These are phyloP conservation scores for Porites australiensis DNA, from an alignment of 64 coral and sea anemone species.

Conservation along the genomic window DNA sequence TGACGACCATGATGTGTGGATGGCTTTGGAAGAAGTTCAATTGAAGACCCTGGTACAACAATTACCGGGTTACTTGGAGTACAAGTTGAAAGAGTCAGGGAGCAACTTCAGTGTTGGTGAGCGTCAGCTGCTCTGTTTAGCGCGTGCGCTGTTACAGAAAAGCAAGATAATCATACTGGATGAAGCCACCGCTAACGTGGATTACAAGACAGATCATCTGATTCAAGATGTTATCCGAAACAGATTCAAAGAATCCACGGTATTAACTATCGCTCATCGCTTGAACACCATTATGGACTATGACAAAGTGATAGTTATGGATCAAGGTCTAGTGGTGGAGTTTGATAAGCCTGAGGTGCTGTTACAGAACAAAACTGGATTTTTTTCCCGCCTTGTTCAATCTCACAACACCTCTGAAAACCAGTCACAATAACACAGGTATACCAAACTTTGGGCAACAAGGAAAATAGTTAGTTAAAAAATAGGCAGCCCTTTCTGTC, in stretches of 20 bases:
- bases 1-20: slow-evolving; percentile 38
- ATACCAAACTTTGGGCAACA: too few relatives aligned
- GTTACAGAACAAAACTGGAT: slow-evolving; percentile 31
- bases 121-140: slow-evolving; percentile 59
- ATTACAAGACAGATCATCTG: slow-evolving; percentile 55
- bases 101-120: slow-evolving; percentile 62
- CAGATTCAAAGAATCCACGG: slow-evolving; percentile 52
- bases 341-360: slow-evolving; percentile 50
- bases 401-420: not conserved
- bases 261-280: slow-evolving; percentile 76
- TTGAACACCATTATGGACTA: slow-evolving; percentile 75
- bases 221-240: slow-evolving; percentile 56
- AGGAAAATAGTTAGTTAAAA: too few relatives aligned
- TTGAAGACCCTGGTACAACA: slow-evolving; percentile 47
- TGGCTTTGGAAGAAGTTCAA: slow-evolving; percentile 65
- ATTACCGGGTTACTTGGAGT: slow-evolving; percentile 45
- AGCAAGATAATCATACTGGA: slow-evolving; percentile 65
- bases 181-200: slow-evolving; percentile 70
- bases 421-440: not conserved
- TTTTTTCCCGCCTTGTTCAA: slow-evolving; percentile 51
- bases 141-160: slow-evolving; percentile 60
- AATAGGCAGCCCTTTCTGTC: too few relatives aligned
- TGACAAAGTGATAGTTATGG: slow-evolving; percentile 64
- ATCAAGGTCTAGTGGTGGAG: slow-evolving; percentile 61
- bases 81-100: slow-evolving; percentile 53